phyloP scores from a whole-genome alignment of 2,113 vertebrate species.

The Nicator chloris region DNA sequence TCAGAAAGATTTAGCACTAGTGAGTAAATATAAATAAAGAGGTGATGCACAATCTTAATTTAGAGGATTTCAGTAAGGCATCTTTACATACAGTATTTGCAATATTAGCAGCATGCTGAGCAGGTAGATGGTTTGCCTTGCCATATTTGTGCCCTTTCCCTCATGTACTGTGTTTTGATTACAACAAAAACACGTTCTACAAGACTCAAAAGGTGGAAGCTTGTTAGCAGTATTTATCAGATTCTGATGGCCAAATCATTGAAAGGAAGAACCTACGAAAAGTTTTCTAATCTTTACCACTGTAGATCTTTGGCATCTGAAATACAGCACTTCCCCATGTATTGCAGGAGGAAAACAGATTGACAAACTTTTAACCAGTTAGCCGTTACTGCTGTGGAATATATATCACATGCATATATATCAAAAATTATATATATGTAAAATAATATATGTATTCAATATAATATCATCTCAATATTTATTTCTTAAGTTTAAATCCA shows the following conservation, averaged over 20 bases:
- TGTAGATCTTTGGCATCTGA: background rate
- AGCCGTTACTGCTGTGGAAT: background rate
- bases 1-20: background rate
- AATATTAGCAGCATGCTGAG: background rate
- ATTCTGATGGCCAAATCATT: background rate
- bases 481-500: background rate
- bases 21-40: background rate
- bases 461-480: background rate
- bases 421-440: background rate
- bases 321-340: background rate
- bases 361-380: background rate
- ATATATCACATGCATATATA: background rate
- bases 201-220: background rate
- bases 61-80: background rate
- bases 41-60: background rate
- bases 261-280: background rate
- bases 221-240: background rate
- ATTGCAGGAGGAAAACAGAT: background rate
- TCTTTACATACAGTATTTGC: background rate
- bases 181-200: background rate
- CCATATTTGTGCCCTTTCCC: background rate
- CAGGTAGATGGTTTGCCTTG: conserved; percentile 13
- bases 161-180: background rate
- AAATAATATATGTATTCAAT: background rate
- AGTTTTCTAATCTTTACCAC: conserved; percentile 4